A percentile compares a stretch with the other conserved stretches of the same genome.
phyloP scores from a whole-genome alignment of 1,140 invertebrate species.

The Drosophila gunungcola region DNA sequence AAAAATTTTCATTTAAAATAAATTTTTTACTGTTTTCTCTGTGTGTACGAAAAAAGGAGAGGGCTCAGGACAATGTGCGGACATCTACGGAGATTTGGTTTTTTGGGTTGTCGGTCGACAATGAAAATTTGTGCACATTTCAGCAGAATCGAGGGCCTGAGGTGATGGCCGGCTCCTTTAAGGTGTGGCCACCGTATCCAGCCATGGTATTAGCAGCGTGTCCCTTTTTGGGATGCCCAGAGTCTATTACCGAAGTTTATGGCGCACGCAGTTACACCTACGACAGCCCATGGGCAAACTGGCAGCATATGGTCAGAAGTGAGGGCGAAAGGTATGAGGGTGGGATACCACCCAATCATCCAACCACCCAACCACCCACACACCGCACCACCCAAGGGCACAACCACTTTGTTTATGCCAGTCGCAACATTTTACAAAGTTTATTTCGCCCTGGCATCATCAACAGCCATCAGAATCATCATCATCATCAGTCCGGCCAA shows the following conservation, averaged over 20 bases:
- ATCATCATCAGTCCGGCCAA: conserved; percentile 47
- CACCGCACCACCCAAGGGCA: conserved; percentile 6
- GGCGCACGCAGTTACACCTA: conserved; percentile 81
- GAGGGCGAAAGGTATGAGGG: conserved; percentile 25
- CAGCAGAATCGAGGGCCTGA: conserved; percentile 73
- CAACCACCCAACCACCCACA: neutral
- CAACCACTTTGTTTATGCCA: conserved; percentile 57
- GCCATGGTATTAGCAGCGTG: neutral
- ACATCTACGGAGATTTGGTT: conserved; percentile 72
- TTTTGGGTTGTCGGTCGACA: conserved; percentile 58
- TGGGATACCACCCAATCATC: neutral
- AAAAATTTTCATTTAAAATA: too few species aligned
- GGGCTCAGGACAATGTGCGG: conserved; percentile 66
- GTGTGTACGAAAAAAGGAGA: neutral
- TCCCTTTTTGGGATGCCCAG: conserved; percentile 63
- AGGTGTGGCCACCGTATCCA: conserved; percentile 55
- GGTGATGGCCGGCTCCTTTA: conserved; percentile 66
- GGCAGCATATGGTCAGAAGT: conserved; percentile 75
- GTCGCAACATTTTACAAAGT: conserved; percentile 68
- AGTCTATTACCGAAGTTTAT: conserved; percentile 79
- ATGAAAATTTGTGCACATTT: conserved; percentile 81
- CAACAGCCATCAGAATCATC: conserved; percentile 65
- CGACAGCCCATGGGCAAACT: conserved; percentile 41
- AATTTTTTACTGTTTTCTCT: neutral
- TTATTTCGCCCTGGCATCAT: conserved; percentile 70